Evolutionary conservation across 2,888 invertebrate species (phyloP).

Genomic region (Lepidocyrtinus sp.): DNA sequence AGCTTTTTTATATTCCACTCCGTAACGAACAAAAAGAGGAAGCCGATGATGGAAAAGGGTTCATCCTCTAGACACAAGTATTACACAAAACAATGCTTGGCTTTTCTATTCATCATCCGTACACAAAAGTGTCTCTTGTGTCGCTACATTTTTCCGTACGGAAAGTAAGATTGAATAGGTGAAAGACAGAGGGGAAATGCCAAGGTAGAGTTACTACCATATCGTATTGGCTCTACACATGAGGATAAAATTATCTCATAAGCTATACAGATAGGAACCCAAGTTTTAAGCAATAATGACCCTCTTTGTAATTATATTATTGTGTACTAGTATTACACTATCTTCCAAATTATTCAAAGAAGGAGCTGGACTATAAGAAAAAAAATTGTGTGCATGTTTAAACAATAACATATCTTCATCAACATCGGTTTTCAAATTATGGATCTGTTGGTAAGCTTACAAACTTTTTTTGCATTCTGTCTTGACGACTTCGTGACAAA

Average conservation of each 20-base stretch:
- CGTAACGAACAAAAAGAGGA: conserved; percentile 35
- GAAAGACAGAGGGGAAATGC: conserved; percentile 1
- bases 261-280: no score
- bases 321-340: no score
- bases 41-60: conserved; percentile 25
- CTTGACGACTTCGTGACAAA: conserved; percentile 52
- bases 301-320: no score
- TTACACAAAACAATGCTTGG: conserved; percentile 4
- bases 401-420: no score
- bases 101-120: conserved; percentile 19
- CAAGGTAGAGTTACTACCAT: background rate
- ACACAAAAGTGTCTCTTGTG: conserved; percentile 27
- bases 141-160: conserved; percentile 9
- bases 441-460: no score
- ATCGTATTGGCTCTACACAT: background rate
- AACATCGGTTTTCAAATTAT: no score
- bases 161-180: conserved; percentile 34
- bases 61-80: conserved; percentile 2
- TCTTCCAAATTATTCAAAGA: no score
- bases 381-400: no score
- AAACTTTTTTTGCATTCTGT: no score
- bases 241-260: no score
- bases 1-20: conserved; percentile 25
- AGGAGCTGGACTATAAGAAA: no score
- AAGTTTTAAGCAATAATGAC: no score